Conservation (phyloP, 2,888 invertebrate genomes). For the Nudaria mundana region DNA sequence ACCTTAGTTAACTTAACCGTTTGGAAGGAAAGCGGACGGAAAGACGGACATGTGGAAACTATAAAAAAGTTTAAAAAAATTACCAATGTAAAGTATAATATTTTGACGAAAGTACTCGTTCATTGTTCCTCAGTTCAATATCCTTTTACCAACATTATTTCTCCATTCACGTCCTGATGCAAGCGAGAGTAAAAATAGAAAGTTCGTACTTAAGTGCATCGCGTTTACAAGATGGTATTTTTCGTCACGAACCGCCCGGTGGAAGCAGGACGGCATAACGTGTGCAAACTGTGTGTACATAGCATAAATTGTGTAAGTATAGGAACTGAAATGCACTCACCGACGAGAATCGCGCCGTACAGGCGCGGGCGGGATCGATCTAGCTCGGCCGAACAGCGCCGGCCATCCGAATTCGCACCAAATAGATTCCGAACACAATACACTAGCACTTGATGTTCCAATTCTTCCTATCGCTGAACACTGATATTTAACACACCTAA, state of each 20-base stretch:
- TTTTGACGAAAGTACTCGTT: conserved; percentile 6
- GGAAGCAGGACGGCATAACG: conserved; percentile 13
- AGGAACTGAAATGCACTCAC: conserved; percentile 50
- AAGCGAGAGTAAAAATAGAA: conserved; percentile 25
- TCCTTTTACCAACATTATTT: conserved; percentile 25
- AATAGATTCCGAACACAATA: conserved; percentile 34
- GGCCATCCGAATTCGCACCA: conserved; percentile 45
- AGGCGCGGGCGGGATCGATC: conserved; percentile 63
- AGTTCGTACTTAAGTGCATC: conserved; percentile 19
- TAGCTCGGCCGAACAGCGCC: conserved; percentile 56
- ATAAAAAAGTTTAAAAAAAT: conserved; percentile 6
- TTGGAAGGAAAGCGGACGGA: too few species aligned
- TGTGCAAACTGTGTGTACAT: conserved; percentile 25
- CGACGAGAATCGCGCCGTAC: conserved; percentile 47
- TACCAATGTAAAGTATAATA: conserved; percentile 6
- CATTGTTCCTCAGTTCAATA: conserved; percentile 22
- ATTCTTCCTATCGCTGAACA: conserved; percentile 22
- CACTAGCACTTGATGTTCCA: conserved; percentile 41
- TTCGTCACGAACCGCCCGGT: conserved; percentile 18
- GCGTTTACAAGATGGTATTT: conserved; percentile 20
- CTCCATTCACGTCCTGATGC: conserved; percentile 14
- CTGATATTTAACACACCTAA: conserved; percentile 23
- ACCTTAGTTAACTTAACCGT: too few species aligned
- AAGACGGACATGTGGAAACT: too few species aligned
- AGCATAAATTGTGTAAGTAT: conserved; percentile 4